These are phyloP conservation scores for Oedothorax gibbosus DNA, from an alignment of 1,140 invertebrate species.

Conservation along the genomic window DNA sequence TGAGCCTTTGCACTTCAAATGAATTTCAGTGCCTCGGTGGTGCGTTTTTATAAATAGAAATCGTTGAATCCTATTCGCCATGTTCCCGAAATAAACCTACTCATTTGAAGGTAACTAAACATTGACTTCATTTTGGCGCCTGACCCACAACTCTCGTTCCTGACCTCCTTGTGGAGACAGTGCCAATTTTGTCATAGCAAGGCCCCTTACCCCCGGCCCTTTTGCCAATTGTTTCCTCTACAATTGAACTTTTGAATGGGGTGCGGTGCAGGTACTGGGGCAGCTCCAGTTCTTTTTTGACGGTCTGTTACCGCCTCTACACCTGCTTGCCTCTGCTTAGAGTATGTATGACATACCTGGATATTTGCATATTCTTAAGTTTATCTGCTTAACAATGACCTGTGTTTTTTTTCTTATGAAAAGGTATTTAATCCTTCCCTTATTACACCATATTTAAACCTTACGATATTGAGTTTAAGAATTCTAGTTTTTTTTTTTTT, in stretches of 20 bases:
- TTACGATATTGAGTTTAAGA: too few species aligned
- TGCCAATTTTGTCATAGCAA: constrained; percentile 1
- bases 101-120: constrained; percentile 45
- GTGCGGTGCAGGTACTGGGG: background rate
- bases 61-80: constrained; percentile 41
- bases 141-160: constrained; percentile 51
- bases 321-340: too few species aligned
- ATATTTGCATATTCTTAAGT: too few species aligned
- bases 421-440: too few species aligned
- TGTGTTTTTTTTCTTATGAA: too few species aligned
- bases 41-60: constrained; percentile 45
- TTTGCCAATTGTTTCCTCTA: background rate
- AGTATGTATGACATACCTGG: too few species aligned
- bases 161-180: constrained; percentile 42
- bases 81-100: constrained; percentile 35
- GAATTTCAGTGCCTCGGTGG: constrained; percentile 7
- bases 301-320: too few species aligned
- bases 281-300: too few species aligned
- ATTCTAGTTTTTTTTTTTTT: too few species aligned
- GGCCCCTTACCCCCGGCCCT: background rate
- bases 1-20: constrained; percentile 28
- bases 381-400: too few species aligned
- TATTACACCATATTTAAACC: too few species aligned
- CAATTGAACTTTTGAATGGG: background rate
- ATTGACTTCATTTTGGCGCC: constrained; percentile 45